Percentiles rank a stretch among this genome's conserved stretches.
Evolutionary conservation across 2,888 invertebrate genomes (phyloP).

Genomic region (Zele albiditarsus): DNA sequence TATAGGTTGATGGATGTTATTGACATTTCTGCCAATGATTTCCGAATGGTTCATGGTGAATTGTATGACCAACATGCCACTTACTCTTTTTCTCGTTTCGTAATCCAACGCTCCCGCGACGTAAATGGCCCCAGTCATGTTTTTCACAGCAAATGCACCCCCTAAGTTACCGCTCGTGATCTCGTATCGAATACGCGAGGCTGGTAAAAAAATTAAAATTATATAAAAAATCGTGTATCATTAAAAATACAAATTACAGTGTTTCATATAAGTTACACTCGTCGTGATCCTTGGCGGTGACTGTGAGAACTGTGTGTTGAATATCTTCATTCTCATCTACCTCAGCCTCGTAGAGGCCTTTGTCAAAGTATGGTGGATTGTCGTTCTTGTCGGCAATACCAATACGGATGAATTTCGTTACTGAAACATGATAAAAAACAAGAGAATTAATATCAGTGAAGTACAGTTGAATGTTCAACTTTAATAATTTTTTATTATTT

Average conservation of each 20-base stretch:
- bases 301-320: constrained; percentile 96
- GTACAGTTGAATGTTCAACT: neutral
- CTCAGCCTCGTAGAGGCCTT: constrained; percentile 95
- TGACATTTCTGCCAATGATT: constrained; percentile 41
- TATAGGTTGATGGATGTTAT: constrained; percentile 13
- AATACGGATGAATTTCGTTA: constrained; percentile 98
- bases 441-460: constrained; percentile 15
- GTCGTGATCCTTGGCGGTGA: constrained; percentile 99
- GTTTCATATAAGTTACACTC: constrained; percentile 91
- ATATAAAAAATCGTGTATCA: constrained; percentile 21
- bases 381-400: constrained; percentile 99
- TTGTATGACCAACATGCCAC: constrained; percentile 66
- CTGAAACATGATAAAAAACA: constrained; percentile 77
- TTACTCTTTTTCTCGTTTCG: constrained; percentile 95
- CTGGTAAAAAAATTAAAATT: constrained; percentile 75
- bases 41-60: constrained; percentile 5
- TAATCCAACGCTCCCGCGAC: constrained; percentile 98
- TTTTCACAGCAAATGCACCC: constrained; percentile 97
- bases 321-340: constrained; percentile 98
- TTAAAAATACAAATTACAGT: too few relatives aligned
- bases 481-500: neutral
- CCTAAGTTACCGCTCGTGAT: constrained; percentile 99
- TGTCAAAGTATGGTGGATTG: constrained; percentile 99
- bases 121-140: constrained; percentile 98
- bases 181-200: constrained; percentile 99